Conservation (phyloP, 2,888 invertebrate genomes). For the Anticlea derivata region DNA sequence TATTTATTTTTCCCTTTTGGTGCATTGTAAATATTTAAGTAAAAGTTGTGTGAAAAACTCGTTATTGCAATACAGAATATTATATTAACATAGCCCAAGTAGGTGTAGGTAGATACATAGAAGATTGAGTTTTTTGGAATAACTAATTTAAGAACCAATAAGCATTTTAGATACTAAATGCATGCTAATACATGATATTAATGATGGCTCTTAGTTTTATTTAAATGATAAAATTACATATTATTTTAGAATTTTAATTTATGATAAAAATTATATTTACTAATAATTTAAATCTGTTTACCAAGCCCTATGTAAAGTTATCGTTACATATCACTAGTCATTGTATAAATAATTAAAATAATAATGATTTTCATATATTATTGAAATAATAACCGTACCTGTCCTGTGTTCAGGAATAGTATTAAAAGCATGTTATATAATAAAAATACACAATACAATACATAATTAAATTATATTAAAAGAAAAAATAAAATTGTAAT, state of each 20-base stretch:
- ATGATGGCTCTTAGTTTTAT: constrained; percentile 13
- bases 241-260: no score
- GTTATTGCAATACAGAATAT: constrained; percentile 2
- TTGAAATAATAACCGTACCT: constrained; percentile 74
- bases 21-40: constrained; percentile 58
- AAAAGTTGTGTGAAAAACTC: not conserved
- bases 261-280: constrained; percentile 26
- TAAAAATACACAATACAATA: constrained; percentile 6
- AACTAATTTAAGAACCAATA: not conserved
- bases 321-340: constrained; percentile 83
- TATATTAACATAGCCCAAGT: not conserved
- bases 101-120: not conserved
- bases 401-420: constrained; percentile 80
- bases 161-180: not conserved
- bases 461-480: not conserved
- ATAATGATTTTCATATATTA: constrained; percentile 47
- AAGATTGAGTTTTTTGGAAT: not conserved
- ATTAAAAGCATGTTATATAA: constrained; percentile 53
- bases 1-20: constrained; percentile 61
- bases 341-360: constrained; percentile 59
- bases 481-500: no score
- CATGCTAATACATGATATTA: not conserved
- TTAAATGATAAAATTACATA: constrained; percentile 27
- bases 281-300: constrained; percentile 53
- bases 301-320: constrained; percentile 74